Evolutionary conservation across 2,797 vertebrate genomes (phyloP), one percentile per base, ranked within the genome.

Genomic region (Caiman crocodilus): DNA sequence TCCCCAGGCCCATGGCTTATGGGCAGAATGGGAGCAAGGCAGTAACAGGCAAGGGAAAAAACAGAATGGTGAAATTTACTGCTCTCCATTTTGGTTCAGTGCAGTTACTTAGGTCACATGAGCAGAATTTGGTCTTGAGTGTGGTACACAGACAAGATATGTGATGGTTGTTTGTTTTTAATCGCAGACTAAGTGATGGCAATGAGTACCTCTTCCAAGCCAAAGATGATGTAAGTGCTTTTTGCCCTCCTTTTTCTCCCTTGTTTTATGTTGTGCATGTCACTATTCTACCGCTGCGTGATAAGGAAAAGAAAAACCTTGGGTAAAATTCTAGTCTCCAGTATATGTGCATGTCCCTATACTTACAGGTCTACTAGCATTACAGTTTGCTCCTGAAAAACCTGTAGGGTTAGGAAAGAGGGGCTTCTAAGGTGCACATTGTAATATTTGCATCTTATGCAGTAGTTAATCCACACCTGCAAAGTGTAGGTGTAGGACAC

Each of bases 201-300:
- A 99, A 99, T 5, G 99, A 99, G 97, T 99, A 99, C 98, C 99
- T 99, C 97, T 99, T 99, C 98, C 99, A 99, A 99, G 99, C 99
- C 99, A 99, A 99, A 99, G 99, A 99, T 6, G 99, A 99, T 28
- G 99, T 99, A 97, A 99, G 99, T 98, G 79, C 85, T 26, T 11
- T 57, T 90, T 64, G 30, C 16, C 85, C 35, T n/a, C 20, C 42
- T 50, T 65, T 17, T 82, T 55, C 8, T 64, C 42, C 35, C 73
- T 79, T 35, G 4, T 0, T 1, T 4, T 57, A 88, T 65, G 0
- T 93, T 79, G 10, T 16, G 25, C 35, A 10, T 75, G 23, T 67
- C 58, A 2, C 65, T 1, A 10, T 67, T 63, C 28, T 82, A 69
- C 18, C 80, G 26, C 15, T n/a, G 50, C 32, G 6, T 50, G 15